A percentile compares a stretch with the other conserved stretches of the same genome.
Evolutionary conservation across 2,113 vertebrate genomes (phyloP).

Genomic region (Phrynosoma blainvillii): DNA sequence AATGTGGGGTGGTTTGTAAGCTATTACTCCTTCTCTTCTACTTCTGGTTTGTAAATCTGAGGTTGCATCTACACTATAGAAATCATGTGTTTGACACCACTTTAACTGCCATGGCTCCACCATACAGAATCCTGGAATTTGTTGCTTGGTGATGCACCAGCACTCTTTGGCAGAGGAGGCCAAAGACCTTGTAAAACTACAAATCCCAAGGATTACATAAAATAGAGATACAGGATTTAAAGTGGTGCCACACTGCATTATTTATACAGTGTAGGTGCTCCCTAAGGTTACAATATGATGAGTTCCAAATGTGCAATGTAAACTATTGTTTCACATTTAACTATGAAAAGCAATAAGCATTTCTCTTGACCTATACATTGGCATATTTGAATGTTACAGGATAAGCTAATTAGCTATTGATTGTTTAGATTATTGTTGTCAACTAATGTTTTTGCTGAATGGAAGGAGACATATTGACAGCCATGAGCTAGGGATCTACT

Average conservation of each 20-base stretch:
- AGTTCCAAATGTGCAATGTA: neutral
- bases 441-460: neutral
- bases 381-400: neutral
- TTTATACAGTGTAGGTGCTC: too few species aligned
- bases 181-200: too few species aligned
- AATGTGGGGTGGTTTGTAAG: neutral
- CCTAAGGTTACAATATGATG: neutral
- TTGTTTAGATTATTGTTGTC: neutral
- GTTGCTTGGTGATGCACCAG: too few species aligned
- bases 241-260: too few species aligned
- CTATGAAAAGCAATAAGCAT: neutral
- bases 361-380: neutral
- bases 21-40: neutral
- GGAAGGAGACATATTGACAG: neutral
- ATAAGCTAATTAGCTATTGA: neutral
- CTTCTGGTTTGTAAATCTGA: neutral
- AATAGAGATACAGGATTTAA: too few species aligned
- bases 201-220: too few species aligned
- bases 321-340: neutral
- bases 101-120: too few species aligned
- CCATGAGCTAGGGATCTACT: neutral
- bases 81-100: too few species aligned
- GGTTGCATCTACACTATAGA: too few species aligned
- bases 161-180: too few species aligned
- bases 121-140: too few species aligned